Base-by-base conservation (phyloP, 2,797 vertebrate genomes). In the Parambassis ranga region DNA sequence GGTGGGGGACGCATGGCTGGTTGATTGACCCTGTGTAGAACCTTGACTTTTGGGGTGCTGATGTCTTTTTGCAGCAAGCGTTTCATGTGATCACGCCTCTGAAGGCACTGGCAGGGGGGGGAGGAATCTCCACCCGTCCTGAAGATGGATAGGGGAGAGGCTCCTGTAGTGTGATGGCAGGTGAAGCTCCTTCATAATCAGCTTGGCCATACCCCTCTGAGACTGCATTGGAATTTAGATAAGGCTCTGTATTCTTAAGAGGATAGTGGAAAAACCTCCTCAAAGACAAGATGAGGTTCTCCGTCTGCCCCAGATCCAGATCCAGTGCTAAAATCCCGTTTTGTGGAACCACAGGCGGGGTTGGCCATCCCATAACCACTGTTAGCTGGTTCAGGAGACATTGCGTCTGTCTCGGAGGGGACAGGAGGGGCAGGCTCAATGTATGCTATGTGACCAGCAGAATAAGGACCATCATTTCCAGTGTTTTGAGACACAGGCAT, bases 251-350 rank as follows among this genome's bases (percentile, higher is more conserved):
- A 2, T 2, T 23, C 8, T 23, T 2, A n/a, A 31, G 18, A 8
- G 31, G 43, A 38, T 65, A 58, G 1, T 46, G 7, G n/a, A 42
- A 74, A 83, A 4, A 75, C 3, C 0, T 70, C 15, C 19, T 80
- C 67, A 27, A 24, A 69, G 41, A 64, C 14, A 3, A 65, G 37
- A 19, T 10, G 30, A 4, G 18, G 33, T 33, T 18, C 10, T 1
- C 5, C 10, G 4, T 23, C 6, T 27, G 15, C 10, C 26, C 7
- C 38, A 3, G 36, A 52, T n/a, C 1, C 48, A 22, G 16, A 52
- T n/a, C 1, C 48, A 22, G 16, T 4, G 10, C 35, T 53, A 2
- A 13, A 16, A 18, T n/a, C 10, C 20, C 48, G 39, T 3, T 28
- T 13, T 9, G 1, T 7, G 18, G 28, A 19, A 39, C 13, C 13